Percentiles rank a stretch among this genome's conserved stretches.
These are phyloP conservation scores for Nicator chloris DNA, from an alignment of 2,113 vertebrate genomes.

Conservation along the genomic window DNA sequence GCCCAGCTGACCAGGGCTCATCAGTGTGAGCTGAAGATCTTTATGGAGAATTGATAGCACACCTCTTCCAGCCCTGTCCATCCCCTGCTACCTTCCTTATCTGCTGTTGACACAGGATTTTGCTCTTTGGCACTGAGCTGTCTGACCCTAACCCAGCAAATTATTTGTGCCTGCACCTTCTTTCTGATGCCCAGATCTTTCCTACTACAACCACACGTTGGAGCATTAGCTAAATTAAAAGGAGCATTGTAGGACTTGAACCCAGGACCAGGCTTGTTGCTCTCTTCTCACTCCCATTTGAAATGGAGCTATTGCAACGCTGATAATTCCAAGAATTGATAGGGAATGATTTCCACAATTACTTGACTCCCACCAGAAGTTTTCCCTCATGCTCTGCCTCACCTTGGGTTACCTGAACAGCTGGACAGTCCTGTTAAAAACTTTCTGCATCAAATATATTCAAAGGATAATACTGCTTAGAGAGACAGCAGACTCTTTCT, in stretches of 20 bases:
- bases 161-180: not conserved
- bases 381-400: not conserved
- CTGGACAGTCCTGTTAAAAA: not conserved
- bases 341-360: not conserved
- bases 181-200: not conserved
- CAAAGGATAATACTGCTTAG: not conserved
- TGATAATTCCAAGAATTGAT: not conserved
- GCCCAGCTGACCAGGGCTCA: not conserved
- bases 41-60: not conserved
- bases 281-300: not conserved
- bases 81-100: not conserved
- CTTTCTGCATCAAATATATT: not conserved
- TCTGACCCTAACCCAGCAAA: not conserved
- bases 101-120: not conserved
- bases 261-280: not conserved
- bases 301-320: not conserved
- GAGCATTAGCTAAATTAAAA: not conserved
- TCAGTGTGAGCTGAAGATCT: not conserved
- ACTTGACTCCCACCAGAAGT: not conserved
- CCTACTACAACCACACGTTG: not conserved
- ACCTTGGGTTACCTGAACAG: not conserved
- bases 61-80: not conserved
- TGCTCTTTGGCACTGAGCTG: not conserved
- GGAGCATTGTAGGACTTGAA: not conserved
- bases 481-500: not conserved